Percentiles rank a stretch among this genome's conserved stretches.
Evolutionary conservation across 2,888 invertebrate genomes (phyloP).

Genomic region (Orgyia antiqua): DNA sequence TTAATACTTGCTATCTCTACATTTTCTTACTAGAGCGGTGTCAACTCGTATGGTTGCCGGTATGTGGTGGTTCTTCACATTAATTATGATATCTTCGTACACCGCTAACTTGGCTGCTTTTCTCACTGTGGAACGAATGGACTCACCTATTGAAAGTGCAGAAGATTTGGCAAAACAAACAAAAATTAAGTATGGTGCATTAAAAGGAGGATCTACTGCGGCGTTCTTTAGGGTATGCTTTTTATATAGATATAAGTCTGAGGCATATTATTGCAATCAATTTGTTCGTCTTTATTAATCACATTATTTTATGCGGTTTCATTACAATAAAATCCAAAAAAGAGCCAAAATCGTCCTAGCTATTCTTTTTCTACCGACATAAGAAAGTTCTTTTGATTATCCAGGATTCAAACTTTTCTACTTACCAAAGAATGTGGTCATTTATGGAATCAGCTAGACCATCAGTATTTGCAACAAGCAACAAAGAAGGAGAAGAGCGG

Average conservation of each 20-base stretch:
- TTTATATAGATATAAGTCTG: no score
- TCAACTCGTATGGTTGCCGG: conserved; percentile 94
- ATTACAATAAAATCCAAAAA: no score
- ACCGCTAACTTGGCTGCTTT: conserved; percentile 97
- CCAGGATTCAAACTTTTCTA: conserved; percentile 94
- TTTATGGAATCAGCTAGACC: conserved; percentile 95
- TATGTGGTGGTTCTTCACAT: conserved; percentile 97
- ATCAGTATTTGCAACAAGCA: conserved; percentile 90
- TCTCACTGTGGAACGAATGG: conserved; percentile 94
- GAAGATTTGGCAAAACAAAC: conserved; percentile 98
- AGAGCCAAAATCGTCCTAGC: no score
- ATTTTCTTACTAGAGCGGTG: conserved; percentile 80
- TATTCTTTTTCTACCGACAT: no score
- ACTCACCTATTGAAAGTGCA: conserved; percentile 95
- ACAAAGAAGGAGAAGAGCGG: conserved; percentile 93
- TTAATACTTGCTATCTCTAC: no score
- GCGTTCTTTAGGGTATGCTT: conserved; percentile 95
- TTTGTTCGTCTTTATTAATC: no score
- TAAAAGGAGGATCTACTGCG: conserved; percentile 95
- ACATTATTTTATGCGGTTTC: no score
- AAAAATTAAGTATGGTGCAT: conserved; percentile 96
- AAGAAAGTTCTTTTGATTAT: not conserved
- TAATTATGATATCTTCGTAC: conserved; percentile 97
- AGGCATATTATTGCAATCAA: no score
- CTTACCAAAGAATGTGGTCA: conserved; percentile 97